Percentiles rank a stretch among this genome's conserved stretches.
Conservation (phyloP, 2,797 vertebrate genomes). For the Rousettus madagascariensis region DNA sequence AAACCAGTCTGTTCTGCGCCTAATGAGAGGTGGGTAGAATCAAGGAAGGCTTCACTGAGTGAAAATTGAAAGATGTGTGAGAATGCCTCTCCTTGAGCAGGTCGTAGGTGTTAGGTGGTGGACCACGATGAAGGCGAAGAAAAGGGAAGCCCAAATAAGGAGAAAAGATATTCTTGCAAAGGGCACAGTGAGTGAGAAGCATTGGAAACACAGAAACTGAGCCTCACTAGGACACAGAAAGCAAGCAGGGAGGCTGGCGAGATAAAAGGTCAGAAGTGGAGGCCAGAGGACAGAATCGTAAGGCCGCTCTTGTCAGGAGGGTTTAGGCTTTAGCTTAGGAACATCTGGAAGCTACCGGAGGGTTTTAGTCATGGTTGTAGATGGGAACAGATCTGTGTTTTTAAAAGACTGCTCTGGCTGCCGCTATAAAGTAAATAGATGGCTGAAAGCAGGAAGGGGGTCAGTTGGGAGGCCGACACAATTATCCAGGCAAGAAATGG, state of each 20-base stretch:
- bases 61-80: not conserved
- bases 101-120: not conserved
- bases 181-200: not conserved
- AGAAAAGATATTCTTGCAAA: not conserved
- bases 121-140: not conserved
- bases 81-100: not conserved
- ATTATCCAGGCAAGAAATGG: not conserved
- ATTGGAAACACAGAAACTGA: not conserved
- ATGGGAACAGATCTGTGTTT: not conserved
- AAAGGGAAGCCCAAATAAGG: not conserved
- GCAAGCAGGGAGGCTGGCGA: not conserved
- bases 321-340: not conserved
- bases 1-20: not conserved
- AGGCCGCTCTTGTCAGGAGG: not conserved
- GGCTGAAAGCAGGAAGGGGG: not conserved
- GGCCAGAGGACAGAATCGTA: not conserved
- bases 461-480: not conserved
- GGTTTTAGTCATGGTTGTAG: not conserved
- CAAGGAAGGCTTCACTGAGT: not conserved
- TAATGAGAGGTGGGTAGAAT: not conserved
- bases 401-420: not conserved
- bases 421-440: not conserved
- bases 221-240: not conserved
- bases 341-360: not conserved
- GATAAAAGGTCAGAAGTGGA: not conserved